Conservation (phyloP, 2,797 vertebrate genomes). For the Mastacembelus armatus region DNA sequence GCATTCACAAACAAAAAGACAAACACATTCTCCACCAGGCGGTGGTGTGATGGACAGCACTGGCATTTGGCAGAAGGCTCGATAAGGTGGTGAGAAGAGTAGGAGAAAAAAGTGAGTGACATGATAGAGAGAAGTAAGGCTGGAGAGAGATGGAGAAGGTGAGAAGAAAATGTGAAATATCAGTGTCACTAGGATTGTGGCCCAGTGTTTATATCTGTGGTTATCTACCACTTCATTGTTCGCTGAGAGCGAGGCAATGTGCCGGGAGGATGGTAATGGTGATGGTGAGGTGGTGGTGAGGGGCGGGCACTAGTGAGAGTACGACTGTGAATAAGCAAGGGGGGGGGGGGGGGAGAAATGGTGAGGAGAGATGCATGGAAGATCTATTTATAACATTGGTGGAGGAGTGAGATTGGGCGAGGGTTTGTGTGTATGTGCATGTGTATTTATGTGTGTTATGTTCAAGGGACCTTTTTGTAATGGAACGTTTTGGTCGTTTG, state of each 20-base stretch:
- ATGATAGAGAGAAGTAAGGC: constrained; percentile 40
- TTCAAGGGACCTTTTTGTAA: constrained; percentile 52
- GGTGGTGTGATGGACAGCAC: constrained; percentile 80
- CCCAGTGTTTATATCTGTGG: constrained; percentile 66
- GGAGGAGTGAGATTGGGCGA: constrained; percentile 73
- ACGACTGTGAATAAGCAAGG: constrained; percentile 67
- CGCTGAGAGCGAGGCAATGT: constrained; percentile 39
- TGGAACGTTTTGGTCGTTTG: constrained; percentile 42
- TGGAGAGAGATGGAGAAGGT: constrained; percentile 24
- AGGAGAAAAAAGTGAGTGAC: constrained; percentile 53
- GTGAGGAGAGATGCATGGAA: constrained; percentile 70
- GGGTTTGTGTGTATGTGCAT: constrained; percentile 49
- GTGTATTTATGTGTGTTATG: constrained; percentile 42
- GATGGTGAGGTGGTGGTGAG: neutral
- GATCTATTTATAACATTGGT: constrained; percentile 82
- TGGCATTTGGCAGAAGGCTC: constrained; percentile 83
- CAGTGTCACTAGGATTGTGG: constrained; percentile 52
- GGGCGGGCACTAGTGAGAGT: constrained; percentile 61
- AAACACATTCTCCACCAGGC: constrained; percentile 45
- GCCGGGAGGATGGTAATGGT: constrained; percentile 4
- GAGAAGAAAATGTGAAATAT: constrained; percentile 57
- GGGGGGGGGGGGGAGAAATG: constrained; percentile 55
- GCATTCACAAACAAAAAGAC: constrained; percentile 19
- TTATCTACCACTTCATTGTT: constrained; percentile 63
- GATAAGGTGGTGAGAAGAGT: constrained; percentile 78